Evolutionary conservation across 2,797 vertebrate species (phyloP).

Genomic region (Poeciliopsis presidionis): DNA sequence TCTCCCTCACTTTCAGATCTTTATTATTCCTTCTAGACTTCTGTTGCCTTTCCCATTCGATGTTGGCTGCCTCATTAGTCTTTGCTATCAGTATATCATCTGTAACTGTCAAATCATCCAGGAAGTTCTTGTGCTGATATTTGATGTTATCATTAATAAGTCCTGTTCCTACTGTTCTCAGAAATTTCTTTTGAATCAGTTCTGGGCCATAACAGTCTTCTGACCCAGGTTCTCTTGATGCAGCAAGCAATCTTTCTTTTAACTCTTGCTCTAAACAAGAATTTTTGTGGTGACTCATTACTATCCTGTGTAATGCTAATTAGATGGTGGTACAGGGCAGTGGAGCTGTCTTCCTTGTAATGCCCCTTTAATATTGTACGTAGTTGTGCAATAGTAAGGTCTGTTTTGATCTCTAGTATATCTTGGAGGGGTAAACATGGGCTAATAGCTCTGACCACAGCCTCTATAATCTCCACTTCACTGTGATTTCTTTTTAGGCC

Average conservation of each 20-base stretch:
- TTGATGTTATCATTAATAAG: constrained; percentile 38
- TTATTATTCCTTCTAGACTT: constrained; percentile 24
- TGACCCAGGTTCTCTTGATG: constrained; percentile 6
- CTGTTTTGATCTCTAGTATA: too few relatives aligned
- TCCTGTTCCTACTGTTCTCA: constrained; percentile 25
- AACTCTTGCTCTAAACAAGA: constrained; percentile 33
- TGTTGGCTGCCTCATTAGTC: constrained; percentile 28
- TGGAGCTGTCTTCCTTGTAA: too few relatives aligned
- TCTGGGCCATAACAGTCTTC: constrained; percentile 30
- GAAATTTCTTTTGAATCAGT: constrained; percentile 40
- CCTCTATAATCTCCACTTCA: too few relatives aligned
- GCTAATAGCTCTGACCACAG: too few relatives aligned
- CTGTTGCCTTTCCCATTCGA: constrained; percentile 29
- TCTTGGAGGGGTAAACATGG: too few relatives aligned
- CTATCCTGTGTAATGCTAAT: neutral
- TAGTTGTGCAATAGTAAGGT: too few relatives aligned
- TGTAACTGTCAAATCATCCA: constrained; percentile 27
- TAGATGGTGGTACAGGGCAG: too few relatives aligned
- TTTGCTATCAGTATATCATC: constrained; percentile 41
- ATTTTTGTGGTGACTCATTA: constrained; percentile 36
- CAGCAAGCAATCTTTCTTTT: constrained; percentile 28
- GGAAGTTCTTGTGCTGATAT: constrained; percentile 28
- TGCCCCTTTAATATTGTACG: too few relatives aligned
- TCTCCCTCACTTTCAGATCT: constrained; percentile 8
- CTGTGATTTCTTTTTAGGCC: too few relatives aligned